Evolutionary conservation across 2,113 vertebrate species (phyloP).

Genomic region (Sula dactylatra): DNA sequence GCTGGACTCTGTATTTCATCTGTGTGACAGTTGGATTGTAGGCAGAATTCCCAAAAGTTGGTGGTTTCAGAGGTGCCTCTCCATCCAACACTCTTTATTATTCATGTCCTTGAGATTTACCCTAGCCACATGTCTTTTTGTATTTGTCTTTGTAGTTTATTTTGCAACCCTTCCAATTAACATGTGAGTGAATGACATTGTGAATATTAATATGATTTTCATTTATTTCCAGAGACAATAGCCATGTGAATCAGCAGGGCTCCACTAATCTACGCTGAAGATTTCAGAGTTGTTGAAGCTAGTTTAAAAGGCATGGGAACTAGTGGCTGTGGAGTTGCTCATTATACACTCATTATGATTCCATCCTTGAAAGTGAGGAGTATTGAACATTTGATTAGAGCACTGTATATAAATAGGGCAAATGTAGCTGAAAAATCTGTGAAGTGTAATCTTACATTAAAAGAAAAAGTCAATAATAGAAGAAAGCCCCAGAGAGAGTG

Average conservation of each 20-base stretch:
- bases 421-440: not conserved
- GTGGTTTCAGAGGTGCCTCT: not conserved
- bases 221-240: slow-evolving; percentile 33
- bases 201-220: slow-evolving; percentile 43
- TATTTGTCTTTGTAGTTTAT: not conserved
- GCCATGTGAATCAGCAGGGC: slow-evolving; percentile 7
- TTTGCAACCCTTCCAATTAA: not conserved
- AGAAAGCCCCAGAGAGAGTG: not conserved
- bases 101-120: not conserved
- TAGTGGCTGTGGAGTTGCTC: not conserved
- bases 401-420: not conserved
- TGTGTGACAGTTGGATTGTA: not conserved
- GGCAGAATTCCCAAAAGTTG: not conserved
- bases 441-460: not conserved
- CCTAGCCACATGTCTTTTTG: not conserved
- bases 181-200: not conserved
- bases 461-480: not conserved
- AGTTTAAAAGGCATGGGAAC: not conserved
- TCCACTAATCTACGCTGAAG: not conserved
- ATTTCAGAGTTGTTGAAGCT: not conserved
- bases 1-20: not conserved
- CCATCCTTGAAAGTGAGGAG: not conserved
- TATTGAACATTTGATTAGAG: not conserved
- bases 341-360: slow-evolving; percentile 6
- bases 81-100: not conserved